A percentile compares a stretch with the other conserved stretches of the same genome.
Conservation (phyloP, 2,113 vertebrate species). For the Pristiophorus japonicus region DNA sequence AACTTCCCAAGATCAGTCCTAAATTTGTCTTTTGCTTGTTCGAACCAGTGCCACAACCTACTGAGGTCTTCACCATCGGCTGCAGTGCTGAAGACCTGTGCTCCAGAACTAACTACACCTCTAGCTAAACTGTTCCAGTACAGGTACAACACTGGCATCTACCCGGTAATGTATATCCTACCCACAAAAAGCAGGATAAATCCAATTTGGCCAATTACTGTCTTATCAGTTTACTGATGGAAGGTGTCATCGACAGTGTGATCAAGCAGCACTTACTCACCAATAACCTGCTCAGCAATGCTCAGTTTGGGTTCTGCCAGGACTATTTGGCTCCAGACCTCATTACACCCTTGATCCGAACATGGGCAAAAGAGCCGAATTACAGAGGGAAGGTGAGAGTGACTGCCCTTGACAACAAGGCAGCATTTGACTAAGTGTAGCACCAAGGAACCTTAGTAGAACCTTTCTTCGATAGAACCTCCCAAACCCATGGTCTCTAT, state of each 20-base stretch:
- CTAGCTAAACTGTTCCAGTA: no score
- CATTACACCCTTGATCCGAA: neutral
- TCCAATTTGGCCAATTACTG: neutral
- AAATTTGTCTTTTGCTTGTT: no score
- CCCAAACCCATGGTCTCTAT: no score
- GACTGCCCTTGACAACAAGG: neutral
- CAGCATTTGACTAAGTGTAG: no score
- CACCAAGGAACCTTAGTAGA: no score
- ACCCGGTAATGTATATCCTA: neutral
- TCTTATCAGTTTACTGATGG: neutral
- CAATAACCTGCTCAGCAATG: neutral
- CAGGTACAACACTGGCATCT: no score
- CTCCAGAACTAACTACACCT: no score
- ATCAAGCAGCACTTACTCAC: neutral
- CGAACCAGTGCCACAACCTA: no score
- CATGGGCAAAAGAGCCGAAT: neutral
- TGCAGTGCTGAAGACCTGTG: no score
- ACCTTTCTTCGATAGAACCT: no score
- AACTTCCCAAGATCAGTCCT: no score
- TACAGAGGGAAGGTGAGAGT: neutral
- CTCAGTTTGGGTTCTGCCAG: neutral
- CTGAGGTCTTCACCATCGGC: no score
- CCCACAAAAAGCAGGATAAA: neutral
- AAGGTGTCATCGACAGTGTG: neutral
- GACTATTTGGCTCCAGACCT: neutral